Conservation (phyloP, 1,140 invertebrate genomes). For the Drosophila guanche region DNA sequence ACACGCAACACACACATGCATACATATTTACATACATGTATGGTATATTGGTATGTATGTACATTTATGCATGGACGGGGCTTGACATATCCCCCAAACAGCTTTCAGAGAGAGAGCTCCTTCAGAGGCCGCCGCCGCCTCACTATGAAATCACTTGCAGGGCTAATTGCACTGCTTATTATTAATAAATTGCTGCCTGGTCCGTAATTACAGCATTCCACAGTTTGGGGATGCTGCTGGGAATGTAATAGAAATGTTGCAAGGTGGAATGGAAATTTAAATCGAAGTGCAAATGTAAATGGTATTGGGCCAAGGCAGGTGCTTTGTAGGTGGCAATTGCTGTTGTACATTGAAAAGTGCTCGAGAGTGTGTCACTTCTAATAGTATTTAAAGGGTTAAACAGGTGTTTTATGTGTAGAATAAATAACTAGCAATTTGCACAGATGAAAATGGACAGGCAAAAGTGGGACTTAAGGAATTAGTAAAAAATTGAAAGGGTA, state of each 20-base stretch:
- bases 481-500: no score
- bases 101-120: slow-evolving; percentile 2
- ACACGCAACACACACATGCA: slow-evolving; percentile 13
- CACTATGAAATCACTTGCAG: slow-evolving; percentile 51
- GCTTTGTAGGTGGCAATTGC: no score
- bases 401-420: no score
- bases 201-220: slow-evolving; percentile 43
- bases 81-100: slow-evolving; percentile 6
- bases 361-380: no score
- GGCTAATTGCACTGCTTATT: slow-evolving; percentile 57
- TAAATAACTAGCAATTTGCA: no score
- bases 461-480: no score
- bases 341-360: no score
- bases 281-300: no score
- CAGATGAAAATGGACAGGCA: no score
- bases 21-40: neutral
- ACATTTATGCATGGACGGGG: neutral
- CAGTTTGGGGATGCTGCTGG: slow-evolving; percentile 11
- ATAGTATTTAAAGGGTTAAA: no score
- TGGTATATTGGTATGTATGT: slow-evolving; percentile 2
- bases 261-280: neutral
- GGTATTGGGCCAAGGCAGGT: no score
- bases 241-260: neutral
- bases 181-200: slow-evolving; percentile 53
- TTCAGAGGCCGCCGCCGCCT: slow-evolving; percentile 4